Evolutionary conservation across 1,140 invertebrate species (phyloP).

Genomic region (Cydia splendana): DNA sequence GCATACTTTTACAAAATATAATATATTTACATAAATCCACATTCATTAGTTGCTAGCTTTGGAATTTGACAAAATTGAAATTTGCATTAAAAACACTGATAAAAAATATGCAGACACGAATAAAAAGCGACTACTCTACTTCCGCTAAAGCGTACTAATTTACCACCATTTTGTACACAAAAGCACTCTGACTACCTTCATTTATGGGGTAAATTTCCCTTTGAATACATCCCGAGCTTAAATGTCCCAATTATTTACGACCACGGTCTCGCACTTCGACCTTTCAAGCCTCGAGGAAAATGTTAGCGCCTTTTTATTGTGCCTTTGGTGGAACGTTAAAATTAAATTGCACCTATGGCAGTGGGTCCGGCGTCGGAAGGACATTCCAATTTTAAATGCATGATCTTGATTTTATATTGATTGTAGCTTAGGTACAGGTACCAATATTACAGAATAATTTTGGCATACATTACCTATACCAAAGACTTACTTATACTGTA

Average conservation of each 20-base stretch:
- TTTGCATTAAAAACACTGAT: background rate
- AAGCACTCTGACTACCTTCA: conserved; percentile 40
- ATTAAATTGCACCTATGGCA: conserved; percentile 41
- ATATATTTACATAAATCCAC: no score
- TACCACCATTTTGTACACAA: conserved; percentile 36
- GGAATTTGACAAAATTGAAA: no score
- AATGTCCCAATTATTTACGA: conserved; percentile 43
- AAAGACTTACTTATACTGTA: no score
- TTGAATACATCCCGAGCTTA: conserved; percentile 39
- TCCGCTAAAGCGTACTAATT: conserved; percentile 38
- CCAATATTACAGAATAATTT: no score
- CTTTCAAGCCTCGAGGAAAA: conserved; percentile 43
- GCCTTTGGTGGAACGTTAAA: conserved; percentile 41
- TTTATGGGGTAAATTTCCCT: conserved; percentile 45
- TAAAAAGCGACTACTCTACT: conserved; percentile 10
- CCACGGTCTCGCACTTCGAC: conserved; percentile 36
- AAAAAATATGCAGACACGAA: conserved; percentile 33
- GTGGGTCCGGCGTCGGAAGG: background rate
- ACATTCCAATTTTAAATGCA: background rate
- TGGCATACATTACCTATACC: no score
- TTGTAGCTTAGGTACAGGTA: no score
- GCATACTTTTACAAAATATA: no score
- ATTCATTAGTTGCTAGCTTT: no score
- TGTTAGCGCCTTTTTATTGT: conserved; percentile 43
- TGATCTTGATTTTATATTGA: background rate